Evolutionary conservation across 2,888 invertebrate species (phyloP), one percentile per base, ranked within the genome.

Genomic region (Lathronympha strigana): DNA sequence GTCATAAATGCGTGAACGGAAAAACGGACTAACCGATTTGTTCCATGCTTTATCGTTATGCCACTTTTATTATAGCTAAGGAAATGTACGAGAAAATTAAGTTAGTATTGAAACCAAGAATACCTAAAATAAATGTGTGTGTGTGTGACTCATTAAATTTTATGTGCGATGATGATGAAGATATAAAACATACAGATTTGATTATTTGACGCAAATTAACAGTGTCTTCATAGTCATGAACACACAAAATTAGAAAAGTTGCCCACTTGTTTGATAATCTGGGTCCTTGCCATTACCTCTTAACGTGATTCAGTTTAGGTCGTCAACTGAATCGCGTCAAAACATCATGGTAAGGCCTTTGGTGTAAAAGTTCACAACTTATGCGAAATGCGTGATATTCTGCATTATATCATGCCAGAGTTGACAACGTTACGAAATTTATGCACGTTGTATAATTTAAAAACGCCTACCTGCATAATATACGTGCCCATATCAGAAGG

Each of bases 11-110:
- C 43, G 15, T 60, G 21, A 1, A 17, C 21, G n/a, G 19, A 17
- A 8, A 15, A 17, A 28, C 25, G 49, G 33, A 47, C n/a, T 47
- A 54, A 36, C 36, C 51, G 64, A 64, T 64, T 60, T 53, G 64
- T 53, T 60, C 15, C 60, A 64, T 43, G 21, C 51, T 40, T 58
- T 64, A 64, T 64, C 64, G 28, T 51, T 33, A 25, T 28, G 60
- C 53, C 28, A 38, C 21, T 60, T 60, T 51, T 60, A 64, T 47
- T 58, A 51, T 64, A 63, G 49, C 31, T 38, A 33, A 50, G 64
- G 61, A 67, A 68, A 67, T 62, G 63, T 33, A 53, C 23, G 17
- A 57, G 45, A 55, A 63, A 50, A 50, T 50, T 31, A 31, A 36
- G 57, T 43, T 51, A 51, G 55, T 43, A 54, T 23, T 31, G 11